A percentile compares a stretch with the other conserved stretches of the same genome.
These are phyloP conservation scores for Merodon equestris DNA, from an alignment of 2,888 invertebrate genomes.

Conservation along the genomic window DNA sequence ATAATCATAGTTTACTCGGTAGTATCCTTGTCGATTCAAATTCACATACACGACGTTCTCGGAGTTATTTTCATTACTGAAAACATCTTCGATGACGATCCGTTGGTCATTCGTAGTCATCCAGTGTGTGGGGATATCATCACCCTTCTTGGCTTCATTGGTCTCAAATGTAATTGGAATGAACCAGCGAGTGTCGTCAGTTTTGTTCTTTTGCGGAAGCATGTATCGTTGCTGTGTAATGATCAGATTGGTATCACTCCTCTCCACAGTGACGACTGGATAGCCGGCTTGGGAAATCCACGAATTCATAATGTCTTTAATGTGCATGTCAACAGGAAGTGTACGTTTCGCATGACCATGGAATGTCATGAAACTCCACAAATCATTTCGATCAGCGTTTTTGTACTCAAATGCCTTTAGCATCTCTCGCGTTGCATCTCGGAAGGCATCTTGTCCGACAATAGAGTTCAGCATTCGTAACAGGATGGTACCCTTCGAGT, in stretches of 20 bases:
- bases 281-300: conserved; percentile 86
- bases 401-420: conserved; percentile 80
- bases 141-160: conserved; percentile 73
- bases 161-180: conserved; percentile 78
- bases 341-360: conserved; percentile 79
- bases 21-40: conserved; percentile 82
- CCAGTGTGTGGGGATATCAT: conserved; percentile 77
- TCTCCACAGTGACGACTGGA: conserved; percentile 82
- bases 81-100: conserved; percentile 74
- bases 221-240: conserved; percentile 76
- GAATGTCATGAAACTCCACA: conserved; percentile 84
- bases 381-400: conserved; percentile 83
- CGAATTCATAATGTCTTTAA: conserved; percentile 83
- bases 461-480: conserved; percentile 87
- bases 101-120: conserved; percentile 74
- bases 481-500: conserved; percentile 86
- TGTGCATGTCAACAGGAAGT: conserved; percentile 78
- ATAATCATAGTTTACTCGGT: conserved; percentile 84
- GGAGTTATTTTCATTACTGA: conserved; percentile 72
- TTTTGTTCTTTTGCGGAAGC: conserved; percentile 74
- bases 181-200: conserved; percentile 75
- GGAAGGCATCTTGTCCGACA: conserved; percentile 83
- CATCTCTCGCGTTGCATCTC: conserved; percentile 80
- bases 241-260: conserved; percentile 76
- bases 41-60: conserved; percentile 77